These are phyloP conservation scores for Meloidogyne exigua DNA, from an alignment of 1,140 invertebrate genomes.

Conservation along the genomic window DNA sequence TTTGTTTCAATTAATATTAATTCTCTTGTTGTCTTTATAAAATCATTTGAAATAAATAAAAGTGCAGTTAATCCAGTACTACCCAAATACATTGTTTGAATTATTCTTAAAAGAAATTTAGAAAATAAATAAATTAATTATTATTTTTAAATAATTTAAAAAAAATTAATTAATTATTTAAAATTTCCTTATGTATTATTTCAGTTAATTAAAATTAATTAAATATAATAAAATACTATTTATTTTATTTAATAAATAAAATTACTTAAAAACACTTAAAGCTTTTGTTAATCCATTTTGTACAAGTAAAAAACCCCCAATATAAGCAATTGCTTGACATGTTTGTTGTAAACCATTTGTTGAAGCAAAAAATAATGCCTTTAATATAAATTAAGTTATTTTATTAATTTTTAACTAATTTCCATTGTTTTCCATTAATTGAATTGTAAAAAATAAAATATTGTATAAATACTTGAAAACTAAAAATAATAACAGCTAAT, in stretches of 20 bases:
- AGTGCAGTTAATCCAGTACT: slow-evolving; percentile 23
- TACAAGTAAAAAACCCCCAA: slow-evolving; percentile 26
- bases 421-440: slow-evolving; percentile 20
- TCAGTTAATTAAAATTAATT: neutral
- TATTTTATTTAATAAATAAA: neutral
- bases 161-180: neutral
- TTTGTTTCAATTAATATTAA: slow-evolving; percentile 12
- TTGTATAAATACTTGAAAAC: slow-evolving; percentile 21
- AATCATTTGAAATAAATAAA: slow-evolving; percentile 27
- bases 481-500: slow-evolving; percentile 21
- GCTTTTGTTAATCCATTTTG: slow-evolving; percentile 13
- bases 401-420: slow-evolving; percentile 10
- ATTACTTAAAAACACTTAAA: slow-evolving; percentile 32
- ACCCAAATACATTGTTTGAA: slow-evolving; percentile 36
- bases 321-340: slow-evolving; percentile 28
- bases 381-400: slow-evolving; percentile 7
- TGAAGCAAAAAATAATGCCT: slow-evolving; percentile 27
- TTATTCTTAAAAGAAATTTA: slow-evolving; percentile 24
- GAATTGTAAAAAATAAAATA: slow-evolving; percentile 9
- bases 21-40: slow-evolving; percentile 13
- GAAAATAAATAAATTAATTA: neutral
- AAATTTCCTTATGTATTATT: neutral
- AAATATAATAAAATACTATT: neutral
- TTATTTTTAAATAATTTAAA: neutral
- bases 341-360: slow-evolving; percentile 28